These are phyloP conservation scores for Gobio occitaniae DNA, from an alignment of 2,797 vertebrate species.

Conservation along the genomic window DNA sequence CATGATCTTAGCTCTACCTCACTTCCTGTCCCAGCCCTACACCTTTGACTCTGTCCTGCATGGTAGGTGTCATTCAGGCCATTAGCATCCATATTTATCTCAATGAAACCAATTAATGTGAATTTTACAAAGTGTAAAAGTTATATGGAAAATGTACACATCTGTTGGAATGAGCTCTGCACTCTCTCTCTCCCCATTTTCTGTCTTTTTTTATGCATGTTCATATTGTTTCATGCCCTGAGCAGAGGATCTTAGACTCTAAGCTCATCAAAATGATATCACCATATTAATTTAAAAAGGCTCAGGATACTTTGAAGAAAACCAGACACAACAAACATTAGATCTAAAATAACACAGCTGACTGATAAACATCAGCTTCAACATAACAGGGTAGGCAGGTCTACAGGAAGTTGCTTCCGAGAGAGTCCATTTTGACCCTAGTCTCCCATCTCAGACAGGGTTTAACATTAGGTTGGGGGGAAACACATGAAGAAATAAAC, in stretches of 20 bases:
- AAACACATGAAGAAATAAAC: neutral
- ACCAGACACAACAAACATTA: constrained; percentile 44
- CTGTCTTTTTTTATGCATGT: constrained; percentile 3
- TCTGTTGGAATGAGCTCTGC: constrained; percentile 11
- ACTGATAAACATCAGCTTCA: constrained; percentile 42
- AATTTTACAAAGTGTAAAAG: neutral
- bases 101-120: neutral
- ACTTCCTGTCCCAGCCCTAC: constrained; percentile 89
- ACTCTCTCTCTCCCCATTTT: neutral
- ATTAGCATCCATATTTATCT: neutral
- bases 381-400: constrained; percentile 42
- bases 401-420: constrained; percentile 44
- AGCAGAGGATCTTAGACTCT: constrained; percentile 9
- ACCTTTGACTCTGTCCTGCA: constrained; percentile 70
- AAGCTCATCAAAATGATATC: constrained; percentile 29
- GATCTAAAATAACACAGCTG: constrained; percentile 42
- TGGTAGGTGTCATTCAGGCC: constrained; percentile 67
- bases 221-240: constrained; percentile 21
- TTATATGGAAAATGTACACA: neutral
- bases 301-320: constrained; percentile 35
- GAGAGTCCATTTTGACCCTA: constrained; percentile 13
- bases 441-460: neutral
- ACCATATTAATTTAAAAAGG: constrained; percentile 42
- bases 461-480: constrained; percentile 1
- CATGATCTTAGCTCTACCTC: constrained; percentile 89